Percentiles rank a stretch among this genome's conserved stretches.
Evolutionary conservation across 2,113 vertebrate species (phyloP).

Genomic region (Phalacrocorax brasilianus): DNA sequence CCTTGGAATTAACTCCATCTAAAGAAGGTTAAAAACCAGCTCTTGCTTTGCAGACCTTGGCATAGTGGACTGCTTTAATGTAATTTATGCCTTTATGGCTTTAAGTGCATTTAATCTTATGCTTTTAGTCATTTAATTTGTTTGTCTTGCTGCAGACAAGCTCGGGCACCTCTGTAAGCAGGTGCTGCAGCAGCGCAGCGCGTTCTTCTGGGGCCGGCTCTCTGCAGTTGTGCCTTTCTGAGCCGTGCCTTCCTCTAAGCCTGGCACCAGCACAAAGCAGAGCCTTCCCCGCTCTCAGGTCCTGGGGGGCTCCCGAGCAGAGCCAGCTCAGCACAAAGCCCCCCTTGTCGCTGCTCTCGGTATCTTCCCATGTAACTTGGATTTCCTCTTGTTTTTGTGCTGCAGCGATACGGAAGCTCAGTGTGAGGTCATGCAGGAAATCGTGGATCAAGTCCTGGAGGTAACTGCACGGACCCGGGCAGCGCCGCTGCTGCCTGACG

Average conservation of each 20-base stretch:
- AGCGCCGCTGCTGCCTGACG: not conserved
- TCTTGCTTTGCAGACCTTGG: not conserved
- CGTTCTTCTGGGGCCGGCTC: not conserved
- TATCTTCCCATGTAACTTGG: not conserved
- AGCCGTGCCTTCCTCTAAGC: not conserved
- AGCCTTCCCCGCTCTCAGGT: not conserved
- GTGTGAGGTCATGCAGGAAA: slow-evolving; percentile 98
- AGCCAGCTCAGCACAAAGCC: not conserved
- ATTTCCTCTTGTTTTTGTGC: slow-evolving; percentile 2
- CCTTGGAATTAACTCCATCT: not conserved
- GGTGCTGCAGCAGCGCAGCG: not conserved
- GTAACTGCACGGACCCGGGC: slow-evolving; percentile 44
- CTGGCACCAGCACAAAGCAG: not conserved
- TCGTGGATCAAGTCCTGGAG: slow-evolving; percentile 96
- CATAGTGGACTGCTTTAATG: not conserved
- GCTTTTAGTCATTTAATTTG: not conserved
- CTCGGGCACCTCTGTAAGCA: not conserved
- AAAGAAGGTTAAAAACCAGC: not conserved
- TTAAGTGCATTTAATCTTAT: not conserved
- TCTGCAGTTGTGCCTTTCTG: not conserved
- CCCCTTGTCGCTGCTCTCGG: not conserved
- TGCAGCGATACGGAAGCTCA: slow-evolving; percentile 90
- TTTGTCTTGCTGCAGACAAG: not conserved
- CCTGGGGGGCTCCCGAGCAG: not conserved
- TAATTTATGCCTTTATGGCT: not conserved